Evolutionary conservation across 2,888 invertebrate genomes (phyloP).

Genomic region (Heliconius aoede): DNA sequence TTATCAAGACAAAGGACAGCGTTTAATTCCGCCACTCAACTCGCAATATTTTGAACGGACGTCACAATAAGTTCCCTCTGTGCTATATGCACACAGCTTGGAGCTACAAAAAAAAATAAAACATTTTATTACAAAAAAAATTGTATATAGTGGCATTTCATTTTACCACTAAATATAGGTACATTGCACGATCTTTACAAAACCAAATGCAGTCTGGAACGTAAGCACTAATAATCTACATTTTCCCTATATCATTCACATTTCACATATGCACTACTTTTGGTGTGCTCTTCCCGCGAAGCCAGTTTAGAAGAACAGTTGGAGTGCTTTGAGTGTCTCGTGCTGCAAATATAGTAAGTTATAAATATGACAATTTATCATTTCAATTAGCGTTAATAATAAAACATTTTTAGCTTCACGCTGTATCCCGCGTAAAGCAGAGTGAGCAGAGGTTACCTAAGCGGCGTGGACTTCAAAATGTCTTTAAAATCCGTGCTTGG

Average conservation of each 20-base stretch:
- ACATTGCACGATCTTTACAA: background rate
- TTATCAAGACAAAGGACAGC: background rate
- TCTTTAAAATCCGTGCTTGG: too few species aligned
- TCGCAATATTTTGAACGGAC: background rate
- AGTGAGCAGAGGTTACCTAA: too few species aligned
- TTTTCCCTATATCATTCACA: slow-evolving; percentile 60
- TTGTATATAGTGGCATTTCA: background rate
- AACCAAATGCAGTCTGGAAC: slow-evolving; percentile 19
- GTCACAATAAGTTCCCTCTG: background rate
- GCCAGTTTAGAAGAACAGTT: slow-evolving; percentile 91
- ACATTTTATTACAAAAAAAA: slow-evolving; percentile 1
- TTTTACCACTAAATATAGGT: background rate
- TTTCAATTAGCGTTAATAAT: background rate
- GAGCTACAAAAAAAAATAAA: background rate
- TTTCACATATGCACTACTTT: slow-evolving; percentile 84
- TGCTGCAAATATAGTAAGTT: slow-evolving; percentile 79
- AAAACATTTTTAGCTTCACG: too few species aligned
- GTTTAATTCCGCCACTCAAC: background rate
- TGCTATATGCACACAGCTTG: background rate
- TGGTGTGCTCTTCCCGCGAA: slow-evolving; percentile 90
- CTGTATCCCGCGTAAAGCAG: too few species aligned
- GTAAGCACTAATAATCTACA: slow-evolving; percentile 31
- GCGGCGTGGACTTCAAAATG: too few species aligned
- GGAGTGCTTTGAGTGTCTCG: slow-evolving; percentile 91
- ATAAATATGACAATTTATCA: background rate